Conservation (phyloP, 2,797 vertebrate species). For the Melanitta fusca region DNA sequence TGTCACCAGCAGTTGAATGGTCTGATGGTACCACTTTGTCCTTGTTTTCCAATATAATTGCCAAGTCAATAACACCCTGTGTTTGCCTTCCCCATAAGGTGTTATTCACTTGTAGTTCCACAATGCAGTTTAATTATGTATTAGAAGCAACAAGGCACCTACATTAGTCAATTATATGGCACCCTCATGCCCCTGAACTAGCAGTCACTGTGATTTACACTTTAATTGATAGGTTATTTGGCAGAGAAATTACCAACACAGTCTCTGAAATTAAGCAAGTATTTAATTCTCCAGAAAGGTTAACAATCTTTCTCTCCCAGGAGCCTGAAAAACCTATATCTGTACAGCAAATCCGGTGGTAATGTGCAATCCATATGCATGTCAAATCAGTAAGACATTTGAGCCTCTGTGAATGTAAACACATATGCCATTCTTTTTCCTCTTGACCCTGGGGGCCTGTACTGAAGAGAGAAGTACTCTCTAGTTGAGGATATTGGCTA, state of each 20-base stretch:
- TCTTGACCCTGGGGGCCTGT: neutral
- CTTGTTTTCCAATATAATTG: neutral
- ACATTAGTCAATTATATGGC: neutral
- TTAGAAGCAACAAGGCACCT: neutral
- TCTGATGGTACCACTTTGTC: neutral
- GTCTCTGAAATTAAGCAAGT: neutral
- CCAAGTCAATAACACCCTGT: neutral
- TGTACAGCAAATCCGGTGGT: neutral
- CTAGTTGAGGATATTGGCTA: neutral
- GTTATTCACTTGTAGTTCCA: neutral
- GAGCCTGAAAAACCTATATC: neutral
- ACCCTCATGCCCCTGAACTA: neutral
- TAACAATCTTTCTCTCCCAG: neutral
- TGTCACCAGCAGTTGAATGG: neutral
- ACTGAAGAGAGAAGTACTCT: neutral
- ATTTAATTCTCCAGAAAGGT: neutral
- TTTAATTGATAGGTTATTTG: neutral
- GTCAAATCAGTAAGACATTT: conserved; percentile 40
- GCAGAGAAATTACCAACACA: neutral
- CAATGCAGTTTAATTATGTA: neutral
- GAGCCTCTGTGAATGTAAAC: conserved; percentile 31
- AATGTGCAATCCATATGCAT: conserved; percentile 24
- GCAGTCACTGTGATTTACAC: neutral
- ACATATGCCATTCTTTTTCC: neutral
- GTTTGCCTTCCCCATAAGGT: neutral